Base-by-base conservation (phyloP, 2,797 vertebrate species). In the Coregonus suidteri region DNA sequence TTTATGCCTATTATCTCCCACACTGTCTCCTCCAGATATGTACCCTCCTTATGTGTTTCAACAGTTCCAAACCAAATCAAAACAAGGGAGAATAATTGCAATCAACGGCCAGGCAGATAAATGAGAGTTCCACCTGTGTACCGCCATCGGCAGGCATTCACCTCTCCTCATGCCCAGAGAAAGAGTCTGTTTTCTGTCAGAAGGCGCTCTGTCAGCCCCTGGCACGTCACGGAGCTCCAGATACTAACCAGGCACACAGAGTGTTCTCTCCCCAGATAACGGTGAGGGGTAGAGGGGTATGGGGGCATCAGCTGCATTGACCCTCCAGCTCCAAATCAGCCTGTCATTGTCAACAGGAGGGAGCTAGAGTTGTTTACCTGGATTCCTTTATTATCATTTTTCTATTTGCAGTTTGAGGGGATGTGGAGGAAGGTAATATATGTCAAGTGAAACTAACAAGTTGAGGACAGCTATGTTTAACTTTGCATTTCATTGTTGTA, bases 111-210 rank as follows among this genome's bases (percentile, higher is more conserved):
- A 83, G 81, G 82, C 78, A 84, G 81, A 86, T 90, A 85, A 87
- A 82, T 86, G 87, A 88, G 89, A 88, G 80, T 70, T 89, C 85
- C 91, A 91, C 87, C 87, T 88, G 88, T 88, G 89, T 84, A 79
- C 88, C 84, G 82, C 75, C 77, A 80, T 89, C 86, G 81, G 76
- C 79, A 81, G 79, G 77, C 83, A 13, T 81, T 82, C 25, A n/a
- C 4, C 78, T 81, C 83, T 66, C 80, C 75, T 79, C 75, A 30
- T 82, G 76, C 78, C 82, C 74, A 77, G 82, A 88, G 90, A 88
- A 87, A 85, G 77, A 89, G 83, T 83, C 78, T 84, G 80, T 86
- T 88, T 81, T 87, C 84, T 86, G 87, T 83, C 83, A 89, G 71
- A 81, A 89, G 85, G 85, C 80, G 73, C 47, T 89, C 83, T 86